Base-by-base conservation (phyloP, 2,113 vertebrate species). In the Etheostoma spectabile region DNA sequence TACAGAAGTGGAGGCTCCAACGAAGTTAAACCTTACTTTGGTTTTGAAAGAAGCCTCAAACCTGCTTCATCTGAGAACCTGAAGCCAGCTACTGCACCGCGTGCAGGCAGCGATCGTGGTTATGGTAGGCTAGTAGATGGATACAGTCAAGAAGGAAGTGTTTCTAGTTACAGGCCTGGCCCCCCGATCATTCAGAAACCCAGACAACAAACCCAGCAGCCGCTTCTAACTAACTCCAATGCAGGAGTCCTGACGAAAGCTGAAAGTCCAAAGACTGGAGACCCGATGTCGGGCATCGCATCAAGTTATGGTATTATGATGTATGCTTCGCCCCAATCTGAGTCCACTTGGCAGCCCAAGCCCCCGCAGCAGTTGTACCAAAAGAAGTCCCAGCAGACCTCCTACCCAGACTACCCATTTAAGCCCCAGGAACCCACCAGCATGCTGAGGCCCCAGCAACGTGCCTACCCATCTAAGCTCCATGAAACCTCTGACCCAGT, bases 291-390 rank as follows among this genome's bases (percentile, higher is more conserved):
- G 0, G 21, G 27, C 3, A 13, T 79, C 0, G 51, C 27, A 22
- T 88, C 88, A 56, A 81, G 83, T 74, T 14, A 10, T 12, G 74
- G 66, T 10, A 69, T 65, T 53, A 13, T 24, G 11, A 53, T 77
- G 19, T 11, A 2, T 38, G 12, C 69, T 52, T 19, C 0, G n/a
- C n/a, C 14, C 3, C 4, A 19, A 18, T 8, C 33, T 1, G 8
- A 59, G 56, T 13, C 5, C 2, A 11, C 4, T 27, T 45, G 13
- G 22, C 66, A 22, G 0, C 0, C 57, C 21, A 22, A 13, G 27
- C 42, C 68, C 51, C 24, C 38, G 46, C 30, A 51, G 27, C 30
- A 30, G 30, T 30, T 3, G 2, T 30, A 30, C 30, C 30, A 30
- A 30, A 30, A 30, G 30, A 30, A 30, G 30, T 30, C 30, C 38